Evolutionary conservation across 2,797 vertebrate genomes (phyloP), one percentile per base, ranked within the genome.

Genomic region (Periophthalmus magnuspinnatus): DNA sequence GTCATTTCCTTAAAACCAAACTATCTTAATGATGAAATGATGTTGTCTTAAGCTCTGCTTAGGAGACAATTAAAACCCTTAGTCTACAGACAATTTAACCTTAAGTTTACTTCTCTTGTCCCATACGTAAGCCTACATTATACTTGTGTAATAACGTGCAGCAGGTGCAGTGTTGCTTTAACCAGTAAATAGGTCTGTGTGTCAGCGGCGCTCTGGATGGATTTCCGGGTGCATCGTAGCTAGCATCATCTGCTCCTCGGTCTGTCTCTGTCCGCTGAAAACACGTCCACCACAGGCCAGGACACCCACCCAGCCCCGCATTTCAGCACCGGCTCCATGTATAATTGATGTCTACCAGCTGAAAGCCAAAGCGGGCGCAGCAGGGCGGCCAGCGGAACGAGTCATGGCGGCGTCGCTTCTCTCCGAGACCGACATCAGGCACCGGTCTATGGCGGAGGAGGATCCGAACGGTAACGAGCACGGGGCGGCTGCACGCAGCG

Each of bases 381-480:
- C 54, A 52, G 59, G 22, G 63, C 60, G 60, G 74, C 59, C 65
- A 77, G 78, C 77, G 69, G 75, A 59, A 69, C 71, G 68, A 75
- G 76, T 38, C 21, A 92, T 89, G 83, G 91, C 89, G 69, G 90
- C 87, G 81, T 84, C 87, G 79, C 83, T 91, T 72, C 92, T 94
- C 87, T 93, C 91, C 74, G 93, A 94, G 89, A 90, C 87, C 79
- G 91, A 93, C 82, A 93, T 93, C 86, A 85, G 79, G 77, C 89
- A 92, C 73, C 89, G 93, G 84, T 95, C 94, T 79, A 94, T 94
- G 92, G 93, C 94, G 77, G 94, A 95, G 84, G 93, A 94, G 88
- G 93, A 95, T 86, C 94, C 93, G 88, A 94, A 94, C 87, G 92
- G 93, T 63, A 94, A 94, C 36, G 93, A 94, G 84, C 93, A 93